Conservation (phyloP, 2,797 vertebrate species). For the Tachyglossus aculeatus region DNA sequence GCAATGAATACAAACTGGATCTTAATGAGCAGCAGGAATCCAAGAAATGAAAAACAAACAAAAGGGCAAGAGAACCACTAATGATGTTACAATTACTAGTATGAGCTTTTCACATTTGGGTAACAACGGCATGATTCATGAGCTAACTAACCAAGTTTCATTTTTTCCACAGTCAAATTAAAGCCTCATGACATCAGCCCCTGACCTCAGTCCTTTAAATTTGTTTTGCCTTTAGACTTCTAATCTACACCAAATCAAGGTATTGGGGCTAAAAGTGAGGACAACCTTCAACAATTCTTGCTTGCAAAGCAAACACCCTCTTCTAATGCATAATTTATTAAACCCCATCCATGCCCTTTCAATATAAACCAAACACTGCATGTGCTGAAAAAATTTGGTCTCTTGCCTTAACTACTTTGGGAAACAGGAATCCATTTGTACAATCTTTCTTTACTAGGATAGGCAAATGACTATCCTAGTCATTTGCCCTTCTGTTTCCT, state of each 20-base stretch:
- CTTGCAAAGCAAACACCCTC: conserved; percentile 4
- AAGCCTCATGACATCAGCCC: not conserved
- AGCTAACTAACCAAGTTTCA: conserved; percentile 13
- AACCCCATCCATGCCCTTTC: conserved; percentile 24
- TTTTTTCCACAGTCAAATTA: conserved; percentile 12
- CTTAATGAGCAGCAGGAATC: conserved; percentile 44
- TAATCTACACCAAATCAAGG: conserved; percentile 30
- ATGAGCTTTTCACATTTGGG: conserved; percentile 1
- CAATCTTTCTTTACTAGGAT: not conserved
- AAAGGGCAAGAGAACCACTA: not conserved
- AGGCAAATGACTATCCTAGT: no score
- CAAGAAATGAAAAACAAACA: conserved; percentile 26
- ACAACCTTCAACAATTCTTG: conserved; percentile 22
- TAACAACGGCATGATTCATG: conserved; percentile 14
- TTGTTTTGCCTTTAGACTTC: conserved; percentile 10
- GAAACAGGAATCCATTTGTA: conserved; percentile 30
- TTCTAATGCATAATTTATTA: conserved; percentile 28
- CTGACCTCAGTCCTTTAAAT: not conserved
- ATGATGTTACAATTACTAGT: conserved; percentile 18
- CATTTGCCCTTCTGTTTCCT: conserved; percentile 40
- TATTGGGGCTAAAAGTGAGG: conserved; percentile 10
- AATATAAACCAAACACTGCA: conserved; percentile 14
- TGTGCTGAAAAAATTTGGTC: conserved; percentile 16
- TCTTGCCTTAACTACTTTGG: conserved; percentile 18
- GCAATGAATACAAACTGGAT: conserved; percentile 36